Base-by-base conservation (phyloP, 30 jellyfish, hydroid and myxozoan species). In the Chrysaora quinquecirrha region DNA sequence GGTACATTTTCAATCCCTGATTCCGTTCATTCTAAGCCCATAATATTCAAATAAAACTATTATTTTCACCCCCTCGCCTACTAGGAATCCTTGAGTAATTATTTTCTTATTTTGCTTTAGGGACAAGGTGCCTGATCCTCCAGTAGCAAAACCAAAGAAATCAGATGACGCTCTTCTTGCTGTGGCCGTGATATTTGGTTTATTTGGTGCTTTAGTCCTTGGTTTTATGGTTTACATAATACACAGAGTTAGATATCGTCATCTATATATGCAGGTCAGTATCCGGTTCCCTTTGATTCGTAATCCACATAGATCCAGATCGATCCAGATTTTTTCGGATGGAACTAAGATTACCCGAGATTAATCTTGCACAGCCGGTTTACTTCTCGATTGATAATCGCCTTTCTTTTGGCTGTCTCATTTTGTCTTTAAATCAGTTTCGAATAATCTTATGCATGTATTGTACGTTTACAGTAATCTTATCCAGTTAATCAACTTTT, bases 231-330 rank as follows among this genome's bases (percentile, higher is more conserved):
- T 71, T 11, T 93, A 93, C 79, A 93, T 93, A 20, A 92, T 93
- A 1, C 97, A 88, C 48, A 60, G 98, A 56, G 98, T 93, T 34
- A 85, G 94, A 50, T 84, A 93, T 52, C 58, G 98, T 24, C 98
- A 93, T 73, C 64, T 93, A 21, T 93, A 93, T 54, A 93, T 93
- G 98, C 98, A 93, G 97, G 98, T 93, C 35, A 65, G 92, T 35
- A 31, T 1, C 46, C 3, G n/a, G n/a, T 33, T 75, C 1, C 1
- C 64, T 21, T 10, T 46, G 22, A 2, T 32, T 64, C 14, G 76
- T 64, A 35, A 70, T 31, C 65, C 82, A 21, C 64, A 21, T 20
- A 14, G 9, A 58, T 21, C 19, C 7, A 20, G 19, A 58, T 58
- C 29, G 33, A 58, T 58, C 71, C 33, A 58, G 32, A 58, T 58